Evolutionary conservation across 1,140 invertebrate genomes (phyloP), one percentile per base, ranked within the genome.

Genomic region (Bradysia coprophila): DNA sequence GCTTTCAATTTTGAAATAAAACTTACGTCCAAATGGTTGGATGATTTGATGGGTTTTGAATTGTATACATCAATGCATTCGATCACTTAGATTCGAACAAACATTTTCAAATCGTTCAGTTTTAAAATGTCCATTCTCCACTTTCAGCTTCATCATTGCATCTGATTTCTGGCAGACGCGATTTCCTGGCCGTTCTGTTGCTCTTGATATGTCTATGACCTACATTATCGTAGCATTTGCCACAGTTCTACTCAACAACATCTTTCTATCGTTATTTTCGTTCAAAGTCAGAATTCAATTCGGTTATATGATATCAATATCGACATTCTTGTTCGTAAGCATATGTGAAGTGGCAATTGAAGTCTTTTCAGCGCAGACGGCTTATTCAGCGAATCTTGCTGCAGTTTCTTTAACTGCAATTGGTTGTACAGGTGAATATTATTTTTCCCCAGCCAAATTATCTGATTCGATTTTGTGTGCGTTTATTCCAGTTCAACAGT

Each of bases 131-230:
- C n/a, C n/a, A n/a, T n/a, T n/a, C n/a, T n/a, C n/a, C n/a, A n/a
- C n/a, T 68, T 71, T 39, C 65, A 87, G 85, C 55, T 90, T 90
- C 57, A 84, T 90, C 45, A 86, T 87, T 56, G 84, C 86, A 5
- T 84, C 86, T 37, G 87, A 90, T 62, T 90, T 85, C 55, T 90
- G 87, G 63, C 81, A 90, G 68, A 65, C 66, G 1, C 71, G 78
- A 37, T 93, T 85, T 62, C 84, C 85, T 1, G 73, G 73, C 13
- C 77, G 80, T 0, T 83, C 82, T 0, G 84, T 93, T 41, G 78
- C 91, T 46, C 87, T 91, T 57, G 87, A 92, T 58, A 89, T 93
- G 79, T 88, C 83, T 13, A 71, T 87, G 23, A 82, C 89, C 20
- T 92, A 91, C 56, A 90, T 92, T 46, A 68, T 81, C 10, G 77